Evolutionary conservation across 2,888 invertebrate genomes (phyloP), one percentile per base, ranked within the genome.

Genomic region (Galeruca laticollis): DNA sequence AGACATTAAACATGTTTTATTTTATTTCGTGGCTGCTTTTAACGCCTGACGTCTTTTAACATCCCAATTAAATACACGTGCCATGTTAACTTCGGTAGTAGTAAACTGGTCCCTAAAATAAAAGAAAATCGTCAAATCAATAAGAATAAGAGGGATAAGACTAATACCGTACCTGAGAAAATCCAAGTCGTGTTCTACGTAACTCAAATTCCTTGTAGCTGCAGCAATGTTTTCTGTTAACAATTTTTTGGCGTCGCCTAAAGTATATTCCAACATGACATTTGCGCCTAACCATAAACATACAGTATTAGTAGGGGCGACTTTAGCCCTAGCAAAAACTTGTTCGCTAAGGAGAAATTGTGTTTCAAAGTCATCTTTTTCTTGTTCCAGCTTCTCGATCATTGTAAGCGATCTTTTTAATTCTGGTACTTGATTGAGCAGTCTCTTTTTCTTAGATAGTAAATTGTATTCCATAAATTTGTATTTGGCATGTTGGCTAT

Each of bases 51-150:
- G 91, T 82, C 92, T 90, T 85, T 97, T 98, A 2, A 99, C 97
- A 87, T 98, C 96, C 98, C 98, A 98, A 86, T 99, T 99, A 85
- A 95, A 98, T 26, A 99, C 96, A 83, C 99, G 89, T 35, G 99
- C 98, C 96, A 99, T 98, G 85, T 98, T 99, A 26, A 99, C 99
- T 91, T 99, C 99, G 56, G 97, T 96, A 20, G 98, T 99, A 15
- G 99, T 99, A 82, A 96, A 94, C 86, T 99, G 99, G 88, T 99
- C 98, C 82, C 98, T 93, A 84, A 78, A 89, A 88, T 43, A 37
- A 60, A 10, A 31, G 0, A 26, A 20, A 69, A 43, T 21, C 9
- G 10, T 40, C n/a, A 15, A 47, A 26, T 26, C 6, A 26, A 26
- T 6, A 26, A 26, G 6, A 26, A 1, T 26, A 26, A 5, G 26